Evolutionary conservation across 2,888 invertebrate genomes (phyloP).

Genomic region (Esperia sulphurella): DNA sequence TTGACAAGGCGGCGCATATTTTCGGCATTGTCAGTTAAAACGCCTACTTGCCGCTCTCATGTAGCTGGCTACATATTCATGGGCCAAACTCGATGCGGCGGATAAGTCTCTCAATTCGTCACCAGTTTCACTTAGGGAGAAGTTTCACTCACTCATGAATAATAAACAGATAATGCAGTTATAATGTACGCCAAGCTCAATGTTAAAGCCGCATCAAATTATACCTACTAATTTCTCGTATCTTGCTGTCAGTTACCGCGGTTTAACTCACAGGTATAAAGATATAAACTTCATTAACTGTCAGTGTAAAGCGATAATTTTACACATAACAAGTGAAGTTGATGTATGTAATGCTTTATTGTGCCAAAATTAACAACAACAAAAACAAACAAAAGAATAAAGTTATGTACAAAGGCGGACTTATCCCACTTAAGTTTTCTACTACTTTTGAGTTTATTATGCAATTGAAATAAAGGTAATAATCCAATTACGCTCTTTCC

Average conservation of each 20-base stretch:
- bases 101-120: conserved; percentile 59
- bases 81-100: conserved; percentile 42
- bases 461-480: not conserved
- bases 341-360: no score
- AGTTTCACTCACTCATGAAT: conserved; percentile 69
- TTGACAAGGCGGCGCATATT: conserved; percentile 6
- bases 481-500: not conserved
- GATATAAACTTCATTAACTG: conserved; percentile 26
- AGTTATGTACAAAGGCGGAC: no score
- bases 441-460: not conserved
- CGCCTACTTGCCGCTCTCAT: conserved; percentile 38
- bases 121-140: conserved; percentile 47
- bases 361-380: no score
- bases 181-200: conserved; percentile 48
- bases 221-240: conserved; percentile 40
- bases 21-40: conserved; percentile 9
- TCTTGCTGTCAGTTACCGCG: conserved; percentile 24
- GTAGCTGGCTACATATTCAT: conserved; percentile 63
- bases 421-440: no score
- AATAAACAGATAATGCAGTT: conserved; percentile 71
- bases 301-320: not conserved
- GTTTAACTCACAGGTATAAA: conserved; percentile 14
- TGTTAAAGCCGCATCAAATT: conserved; percentile 53
- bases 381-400: no score
- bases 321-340: no score